A percentile compares a stretch with the other conserved stretches of the same genome.
phyloP scores from a whole-genome alignment of 2,888 invertebrate genomes.

The Ectobius pallidus region DNA sequence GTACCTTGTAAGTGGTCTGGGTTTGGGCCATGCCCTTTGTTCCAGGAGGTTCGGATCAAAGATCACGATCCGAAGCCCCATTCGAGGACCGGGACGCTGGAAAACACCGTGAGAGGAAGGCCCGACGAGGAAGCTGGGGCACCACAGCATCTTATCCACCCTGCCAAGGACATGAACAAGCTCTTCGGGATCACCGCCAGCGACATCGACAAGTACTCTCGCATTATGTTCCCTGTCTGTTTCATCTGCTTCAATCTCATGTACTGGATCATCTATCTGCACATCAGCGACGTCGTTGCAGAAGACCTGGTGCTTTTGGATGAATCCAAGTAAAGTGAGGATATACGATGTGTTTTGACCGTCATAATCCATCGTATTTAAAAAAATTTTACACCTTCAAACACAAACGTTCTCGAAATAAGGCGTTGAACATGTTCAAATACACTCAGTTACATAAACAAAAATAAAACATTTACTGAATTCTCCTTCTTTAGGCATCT shows the following conservation, averaged over 20 bases:
- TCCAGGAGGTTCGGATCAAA: slow-evolving; percentile 95
- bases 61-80: slow-evolving; percentile 93
- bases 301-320: slow-evolving; percentile 87
- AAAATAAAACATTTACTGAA: no score
- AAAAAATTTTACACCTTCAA: no score
- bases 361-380: no score
- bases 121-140: slow-evolving; percentile 68
- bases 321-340: slow-evolving; percentile 62
- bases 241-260: slow-evolving; percentile 98
- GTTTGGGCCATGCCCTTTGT: slow-evolving; percentile 50
- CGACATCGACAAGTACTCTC: slow-evolving; percentile 98
- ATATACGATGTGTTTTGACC: no score
- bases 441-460: no score
- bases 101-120: slow-evolving; percentile 87
- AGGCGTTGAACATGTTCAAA: no score
- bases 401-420: no score
- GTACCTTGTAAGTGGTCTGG: slow-evolving; percentile 59
- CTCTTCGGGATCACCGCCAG: slow-evolving; percentile 90
- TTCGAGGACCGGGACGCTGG: slow-evolving; percentile 89
- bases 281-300: slow-evolving; percentile 94
- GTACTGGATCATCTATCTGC: slow-evolving; percentile 97
- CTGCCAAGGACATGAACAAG: slow-evolving; percentile 89
- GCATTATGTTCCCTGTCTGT: slow-evolving; percentile 97
- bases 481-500: no score
- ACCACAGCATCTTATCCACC: slow-evolving; percentile 75